Evolutionary conservation across 1,140 invertebrate genomes (phyloP).

Genomic region (Lepidostoma basale): DNA sequence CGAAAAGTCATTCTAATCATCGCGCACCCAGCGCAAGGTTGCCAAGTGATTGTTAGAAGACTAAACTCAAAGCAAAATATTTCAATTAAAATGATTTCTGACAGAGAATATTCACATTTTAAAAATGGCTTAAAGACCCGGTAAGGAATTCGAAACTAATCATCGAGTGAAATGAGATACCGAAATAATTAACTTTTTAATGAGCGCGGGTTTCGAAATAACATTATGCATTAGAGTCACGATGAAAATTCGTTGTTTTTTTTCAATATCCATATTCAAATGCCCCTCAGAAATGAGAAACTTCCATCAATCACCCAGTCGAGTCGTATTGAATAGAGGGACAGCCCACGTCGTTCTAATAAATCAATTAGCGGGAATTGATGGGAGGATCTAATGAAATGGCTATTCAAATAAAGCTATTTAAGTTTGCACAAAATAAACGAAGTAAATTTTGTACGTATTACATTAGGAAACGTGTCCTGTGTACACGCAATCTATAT

Average conservation of each 20-base stretch:
- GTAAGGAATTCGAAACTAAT: slow-evolving; percentile 9
- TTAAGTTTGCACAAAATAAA: too few species aligned
- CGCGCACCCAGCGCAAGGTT: neutral
- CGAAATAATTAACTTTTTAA: slow-evolving; percentile 36
- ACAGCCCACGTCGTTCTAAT: slow-evolving; percentile 22
- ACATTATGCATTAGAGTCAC: slow-evolving; percentile 9
- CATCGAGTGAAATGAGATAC: slow-evolving; percentile 19
- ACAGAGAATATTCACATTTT: neutral
- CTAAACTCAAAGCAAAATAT: too few species aligned
- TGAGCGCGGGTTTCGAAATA: slow-evolving; percentile 14
- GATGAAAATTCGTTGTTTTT: slow-evolving; percentile 29
- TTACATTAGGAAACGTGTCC: too few species aligned
- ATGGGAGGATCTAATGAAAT: neutral
- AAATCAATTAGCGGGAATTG: slow-evolving; percentile 1
- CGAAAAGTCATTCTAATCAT: neutral
- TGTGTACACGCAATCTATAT: too few species aligned
- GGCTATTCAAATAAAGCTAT: too few species aligned
- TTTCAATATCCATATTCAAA: slow-evolving; percentile 11
- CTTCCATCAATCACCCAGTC: slow-evolving; percentile 19
- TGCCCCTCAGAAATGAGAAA: slow-evolving; percentile 16
- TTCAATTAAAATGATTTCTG: neutral
- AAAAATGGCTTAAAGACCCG: neutral
- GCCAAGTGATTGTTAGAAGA: neutral
- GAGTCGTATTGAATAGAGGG: slow-evolving; percentile 5
- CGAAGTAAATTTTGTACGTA: too few species aligned